Conservation (phyloP, 1,140 invertebrate genomes). For the Lasioglossum albipes region DNA sequence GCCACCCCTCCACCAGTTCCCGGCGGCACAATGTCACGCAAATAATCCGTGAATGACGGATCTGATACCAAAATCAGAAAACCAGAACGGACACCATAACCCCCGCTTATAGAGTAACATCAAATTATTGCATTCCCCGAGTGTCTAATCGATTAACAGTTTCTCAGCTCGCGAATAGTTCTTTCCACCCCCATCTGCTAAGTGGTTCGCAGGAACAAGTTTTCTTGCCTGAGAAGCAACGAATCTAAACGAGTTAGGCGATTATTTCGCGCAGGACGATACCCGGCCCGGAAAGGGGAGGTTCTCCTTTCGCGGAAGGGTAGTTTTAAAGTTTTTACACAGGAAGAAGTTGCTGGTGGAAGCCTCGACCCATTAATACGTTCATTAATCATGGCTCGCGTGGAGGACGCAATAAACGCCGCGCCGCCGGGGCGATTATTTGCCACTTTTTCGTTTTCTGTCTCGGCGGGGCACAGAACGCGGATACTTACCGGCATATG, state of each 20-base stretch:
- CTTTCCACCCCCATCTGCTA: slow-evolving; percentile 7
- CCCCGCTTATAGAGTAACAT: no score
- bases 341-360: neutral
- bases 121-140: neutral
- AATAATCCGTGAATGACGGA: no score
- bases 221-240: slow-evolving; percentile 26
- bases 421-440: neutral
- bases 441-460: slow-evolving; percentile 17
- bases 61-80: no score
- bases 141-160: neutral
- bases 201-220: slow-evolving; percentile 15
- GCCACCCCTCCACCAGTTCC: no score
- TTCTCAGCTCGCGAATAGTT: neutral
- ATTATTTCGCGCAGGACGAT: slow-evolving; percentile 23
- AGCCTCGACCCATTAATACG: slow-evolving; percentile 30
- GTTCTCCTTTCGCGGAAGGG: neutral
- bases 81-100: no score
- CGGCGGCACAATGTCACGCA: no score
- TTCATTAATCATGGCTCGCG: slow-evolving; percentile 52
- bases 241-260: slow-evolving; percentile 40
- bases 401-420: slow-evolving; percentile 1
- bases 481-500: neutral
- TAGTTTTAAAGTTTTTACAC: neutral
- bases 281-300: neutral
- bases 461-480: neutral